These are phyloP conservation scores for Brachypodius melanocephalos DNA, from an alignment of 2,113 vertebrate genomes.

Conservation along the genomic window DNA sequence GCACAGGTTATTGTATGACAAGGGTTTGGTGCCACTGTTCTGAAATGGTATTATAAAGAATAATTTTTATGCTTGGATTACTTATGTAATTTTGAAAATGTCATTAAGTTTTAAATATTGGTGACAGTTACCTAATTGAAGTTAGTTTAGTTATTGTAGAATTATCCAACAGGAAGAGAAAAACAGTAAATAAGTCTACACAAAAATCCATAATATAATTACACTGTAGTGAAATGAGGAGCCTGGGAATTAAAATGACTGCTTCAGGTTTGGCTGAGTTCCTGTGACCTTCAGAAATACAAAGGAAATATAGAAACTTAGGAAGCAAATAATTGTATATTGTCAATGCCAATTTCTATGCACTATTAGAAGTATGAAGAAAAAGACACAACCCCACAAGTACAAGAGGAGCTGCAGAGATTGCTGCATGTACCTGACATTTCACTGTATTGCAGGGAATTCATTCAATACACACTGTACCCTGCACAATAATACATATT, in stretches of 20 bases:
- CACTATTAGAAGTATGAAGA: neutral
- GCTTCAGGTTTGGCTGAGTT: neutral
- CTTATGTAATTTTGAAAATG: neutral
- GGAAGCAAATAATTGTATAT: neutral
- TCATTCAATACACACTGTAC: neutral
- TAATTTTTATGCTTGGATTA: slow-evolving; percentile 10
- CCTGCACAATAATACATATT: neutral
- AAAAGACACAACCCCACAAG: neutral
- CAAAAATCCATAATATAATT: slow-evolving; percentile 40
- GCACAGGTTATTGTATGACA: neutral
- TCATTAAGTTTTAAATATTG: slow-evolving; percentile 1
- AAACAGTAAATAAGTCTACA: neutral
- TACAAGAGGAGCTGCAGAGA: neutral
- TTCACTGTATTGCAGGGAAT: neutral
- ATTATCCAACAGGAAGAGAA: neutral
- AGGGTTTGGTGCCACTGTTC: neutral
- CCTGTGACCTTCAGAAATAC: neutral
- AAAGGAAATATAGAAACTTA: neutral
- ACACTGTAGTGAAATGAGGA: neutral
- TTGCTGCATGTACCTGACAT: neutral
- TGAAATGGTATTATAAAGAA: neutral
- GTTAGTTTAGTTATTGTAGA: neutral
- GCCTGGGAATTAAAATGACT: neutral
- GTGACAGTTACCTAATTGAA: neutral
- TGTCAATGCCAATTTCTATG: neutral